A percentile compares a stretch with the other conserved stretches of the same genome.
These are phyloP conservation scores for Calameuta pallipes DNA, from an alignment of 2,888 invertebrate genomes.

Conservation along the genomic window DNA sequence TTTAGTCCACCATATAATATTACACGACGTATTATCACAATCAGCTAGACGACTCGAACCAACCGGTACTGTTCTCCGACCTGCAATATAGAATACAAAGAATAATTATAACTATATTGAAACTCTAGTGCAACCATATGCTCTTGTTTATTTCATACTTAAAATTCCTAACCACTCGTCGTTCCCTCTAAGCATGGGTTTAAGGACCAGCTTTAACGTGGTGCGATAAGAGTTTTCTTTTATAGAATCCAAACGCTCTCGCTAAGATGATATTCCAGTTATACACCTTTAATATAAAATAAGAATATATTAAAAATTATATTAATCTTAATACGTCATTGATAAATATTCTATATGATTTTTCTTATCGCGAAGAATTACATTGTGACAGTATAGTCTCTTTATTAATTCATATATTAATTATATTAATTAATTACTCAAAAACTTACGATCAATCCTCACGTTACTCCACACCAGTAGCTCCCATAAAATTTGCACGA, in stretches of 20 bases:
- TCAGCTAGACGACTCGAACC: neutral
- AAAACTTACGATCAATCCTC: neutral
- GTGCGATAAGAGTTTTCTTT: neutral
- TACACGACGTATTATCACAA: neutral
- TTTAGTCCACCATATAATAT: neutral
- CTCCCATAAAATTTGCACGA: neutral
- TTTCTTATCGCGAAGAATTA: neutral
- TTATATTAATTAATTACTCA: neutral
- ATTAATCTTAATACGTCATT: neutral
- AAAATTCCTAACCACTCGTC: neutral
- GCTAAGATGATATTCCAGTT: neutral
- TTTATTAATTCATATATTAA: neutral
- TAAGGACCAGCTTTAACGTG: neutral
- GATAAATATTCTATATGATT: neutral
- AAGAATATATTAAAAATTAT: neutral
- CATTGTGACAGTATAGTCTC: neutral
- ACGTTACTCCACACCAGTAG: neutral
- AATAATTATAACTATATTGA: neutral
- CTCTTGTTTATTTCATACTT: neutral
- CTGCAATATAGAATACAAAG: neutral
- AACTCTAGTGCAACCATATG: neutral
- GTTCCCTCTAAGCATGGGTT: neutral
- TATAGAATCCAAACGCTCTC: neutral
- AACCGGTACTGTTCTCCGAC: neutral
- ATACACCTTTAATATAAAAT: neutral